Base-by-base conservation (phyloP, 2,113 vertebrate genomes). In the Maccullochella peelii region DNA sequence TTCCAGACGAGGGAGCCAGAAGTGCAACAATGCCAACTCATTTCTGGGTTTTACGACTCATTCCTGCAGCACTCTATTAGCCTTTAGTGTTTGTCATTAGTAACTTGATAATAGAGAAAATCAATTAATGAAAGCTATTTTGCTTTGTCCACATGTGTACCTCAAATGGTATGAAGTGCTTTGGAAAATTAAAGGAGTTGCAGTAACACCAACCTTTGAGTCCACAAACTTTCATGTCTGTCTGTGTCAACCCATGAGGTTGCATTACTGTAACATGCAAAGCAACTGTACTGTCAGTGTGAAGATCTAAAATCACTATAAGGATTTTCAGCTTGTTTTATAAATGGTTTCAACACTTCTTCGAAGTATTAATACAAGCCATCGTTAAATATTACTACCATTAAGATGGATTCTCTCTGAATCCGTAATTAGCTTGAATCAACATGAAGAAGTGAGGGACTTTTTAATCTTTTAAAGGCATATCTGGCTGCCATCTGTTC, bases 401-500 rank as follows among this genome's bases (percentile, higher is more conserved):
- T 54, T 23, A 1, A 47, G 18, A 7, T 23, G 3, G 33, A 67
- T 23, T 2, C 1, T 15, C 6, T 50, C 18, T 44, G n/a, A n/a
- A 20, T 59, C n/a, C 52, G 16, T 50, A 27, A 61, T 33, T 20
- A 42, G 1, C n/a, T 18, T 15, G 33, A 52, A 33, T 5, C 25
- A 38, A 33, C 10, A 65, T 4, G 20, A 33, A 74, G n/a, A 30
- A 25, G 1, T 57, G 9, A 49, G 23, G 5, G 72, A 49, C 8
- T 2, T 7, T 73, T 82, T 79, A 15, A 18, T 68, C 68, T n/a
- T 70, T 16, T 42, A 4, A 66, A 65, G 30, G 1, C 25, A 57
- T 57, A 55, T 87, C 84, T 90, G 82, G 73, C 79, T 49, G 65
- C 79, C 82, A 78, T 84, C 50, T 89, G 85, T 80, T 80, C 36